Percentiles rank a stretch among this genome's conserved stretches.
Conservation (phyloP, 1,140 invertebrate species). For the Radopholus similis region DNA sequence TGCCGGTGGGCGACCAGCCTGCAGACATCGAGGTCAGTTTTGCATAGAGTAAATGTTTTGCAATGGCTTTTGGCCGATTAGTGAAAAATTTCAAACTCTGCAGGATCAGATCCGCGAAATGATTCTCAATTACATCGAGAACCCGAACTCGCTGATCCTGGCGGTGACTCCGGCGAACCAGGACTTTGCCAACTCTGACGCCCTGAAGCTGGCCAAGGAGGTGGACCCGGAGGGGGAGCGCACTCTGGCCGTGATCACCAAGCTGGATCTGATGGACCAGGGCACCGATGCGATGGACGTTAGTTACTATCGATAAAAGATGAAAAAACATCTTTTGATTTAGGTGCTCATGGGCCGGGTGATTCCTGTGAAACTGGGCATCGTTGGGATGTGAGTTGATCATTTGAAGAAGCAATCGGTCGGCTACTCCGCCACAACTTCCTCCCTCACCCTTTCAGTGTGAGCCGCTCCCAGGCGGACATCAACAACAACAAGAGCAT, state of each 20-base stretch:
- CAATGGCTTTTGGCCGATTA: not conserved
- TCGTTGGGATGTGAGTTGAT: constrained; percentile 77
- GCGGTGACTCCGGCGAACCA: constrained; percentile 90
- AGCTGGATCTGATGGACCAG: constrained; percentile 95
- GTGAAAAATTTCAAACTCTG: not conserved
- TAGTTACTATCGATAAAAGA: too few species aligned
- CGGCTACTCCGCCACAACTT: too few species aligned
- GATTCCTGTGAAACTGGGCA: constrained; percentile 95
- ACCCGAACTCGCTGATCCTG: constrained; percentile 68
- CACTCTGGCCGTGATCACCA: constrained; percentile 94
- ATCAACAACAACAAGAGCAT: constrained; percentile 85
- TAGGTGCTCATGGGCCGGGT: constrained; percentile 90
- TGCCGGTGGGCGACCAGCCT: constrained; percentile 68
- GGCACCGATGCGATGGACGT: constrained; percentile 98
- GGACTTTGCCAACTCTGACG: constrained; percentile 93
- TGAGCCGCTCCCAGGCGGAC: constrained; percentile 95
- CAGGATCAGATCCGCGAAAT: constrained; percentile 63
- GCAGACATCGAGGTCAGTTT: constrained; percentile 67
- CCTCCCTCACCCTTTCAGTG: constrained; percentile 58
- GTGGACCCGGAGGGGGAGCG: constrained; percentile 83
- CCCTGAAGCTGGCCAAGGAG: constrained; percentile 85
- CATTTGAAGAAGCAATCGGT: not conserved
- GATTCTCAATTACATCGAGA: constrained; percentile 65
- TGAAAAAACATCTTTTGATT: too few species aligned
- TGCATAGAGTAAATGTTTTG: too few species aligned